A percentile compares a stretch with the other conserved stretches of the same genome.
These are phyloP conservation scores for Ispidina picta DNA, from an alignment of 2,797 vertebrate species.

Conservation along the genomic window DNA sequence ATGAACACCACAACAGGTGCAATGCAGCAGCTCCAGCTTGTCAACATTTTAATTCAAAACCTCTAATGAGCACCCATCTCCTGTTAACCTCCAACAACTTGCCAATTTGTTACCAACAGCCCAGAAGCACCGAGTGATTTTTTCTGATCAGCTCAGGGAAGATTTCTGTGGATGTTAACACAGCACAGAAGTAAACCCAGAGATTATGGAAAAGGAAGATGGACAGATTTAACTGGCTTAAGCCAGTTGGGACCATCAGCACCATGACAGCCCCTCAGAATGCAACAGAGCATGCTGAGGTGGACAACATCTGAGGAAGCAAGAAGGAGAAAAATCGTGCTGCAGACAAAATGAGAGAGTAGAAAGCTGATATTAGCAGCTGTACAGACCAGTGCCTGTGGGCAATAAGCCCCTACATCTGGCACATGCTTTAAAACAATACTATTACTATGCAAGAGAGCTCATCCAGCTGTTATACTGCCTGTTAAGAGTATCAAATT, in stretches of 20 bases:
- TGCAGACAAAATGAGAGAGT: not conserved
- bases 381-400: slow-evolving; percentile 48
- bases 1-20: not conserved
- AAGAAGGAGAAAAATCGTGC: not conserved
- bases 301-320: not conserved
- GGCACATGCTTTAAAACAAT: slow-evolving; percentile 55
- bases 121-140: not conserved
- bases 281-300: not conserved
- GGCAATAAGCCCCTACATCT: slow-evolving; percentile 55
- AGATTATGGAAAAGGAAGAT: not conserved
- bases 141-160: not conserved
- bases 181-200: not conserved
- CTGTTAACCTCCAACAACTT: not conserved
- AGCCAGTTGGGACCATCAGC: not conserved
- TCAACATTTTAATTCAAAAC: not conserved
- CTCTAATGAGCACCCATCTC: not conserved
- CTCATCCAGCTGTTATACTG: slow-evolving; percentile 67
- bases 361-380: slow-evolving; percentile 63
- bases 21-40: slow-evolving; percentile 11
- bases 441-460: slow-evolving; percentile 51
- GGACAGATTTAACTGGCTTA: not conserved
- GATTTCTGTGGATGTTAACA: not conserved
- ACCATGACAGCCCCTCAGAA: not conserved
- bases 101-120: not conserved
- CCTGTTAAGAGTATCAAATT: slow-evolving; percentile 64